phyloP scores from a whole-genome alignment of 2,888 invertebrate species.

The Poecilus cupreus region DNA sequence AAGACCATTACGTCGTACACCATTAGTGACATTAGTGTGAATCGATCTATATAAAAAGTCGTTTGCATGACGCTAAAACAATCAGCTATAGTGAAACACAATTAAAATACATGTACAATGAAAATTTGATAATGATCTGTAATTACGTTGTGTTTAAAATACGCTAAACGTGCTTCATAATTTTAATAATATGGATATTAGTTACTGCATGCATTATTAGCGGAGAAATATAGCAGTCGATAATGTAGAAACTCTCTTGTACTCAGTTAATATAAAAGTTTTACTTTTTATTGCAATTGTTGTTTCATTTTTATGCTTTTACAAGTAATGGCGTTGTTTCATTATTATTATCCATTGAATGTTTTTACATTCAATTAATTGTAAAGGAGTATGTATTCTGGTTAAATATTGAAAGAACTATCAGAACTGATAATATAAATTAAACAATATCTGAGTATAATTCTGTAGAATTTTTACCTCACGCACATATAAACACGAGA shows the following conservation, averaged over 20 bases:
- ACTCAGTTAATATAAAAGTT: no score
- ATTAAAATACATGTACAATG: not conserved
- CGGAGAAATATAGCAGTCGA: not conserved
- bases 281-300: no score
- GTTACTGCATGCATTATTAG: not conserved
- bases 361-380: no score
- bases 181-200: not conserved
- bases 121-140: not conserved
- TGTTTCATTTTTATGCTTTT: no score
- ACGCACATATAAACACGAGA: no score
- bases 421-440: no score
- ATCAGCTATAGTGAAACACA: not conserved
- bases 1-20: not conserved
- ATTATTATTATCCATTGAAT: no score
- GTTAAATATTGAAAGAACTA: no score
- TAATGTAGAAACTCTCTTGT: not conserved
- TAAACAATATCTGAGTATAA: no score
- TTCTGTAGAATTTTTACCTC: no score
- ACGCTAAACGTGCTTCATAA: not conserved
- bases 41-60: not conserved
- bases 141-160: not conserved
- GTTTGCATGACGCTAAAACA: not conserved
- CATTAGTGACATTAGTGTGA: not conserved
- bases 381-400: no score
- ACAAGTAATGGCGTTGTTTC: no score